A percentile compares a stretch with the other conserved stretches of the same genome.
Conservation (phyloP, 2,888 invertebrate species). For the Strigamia transsilvanica region DNA sequence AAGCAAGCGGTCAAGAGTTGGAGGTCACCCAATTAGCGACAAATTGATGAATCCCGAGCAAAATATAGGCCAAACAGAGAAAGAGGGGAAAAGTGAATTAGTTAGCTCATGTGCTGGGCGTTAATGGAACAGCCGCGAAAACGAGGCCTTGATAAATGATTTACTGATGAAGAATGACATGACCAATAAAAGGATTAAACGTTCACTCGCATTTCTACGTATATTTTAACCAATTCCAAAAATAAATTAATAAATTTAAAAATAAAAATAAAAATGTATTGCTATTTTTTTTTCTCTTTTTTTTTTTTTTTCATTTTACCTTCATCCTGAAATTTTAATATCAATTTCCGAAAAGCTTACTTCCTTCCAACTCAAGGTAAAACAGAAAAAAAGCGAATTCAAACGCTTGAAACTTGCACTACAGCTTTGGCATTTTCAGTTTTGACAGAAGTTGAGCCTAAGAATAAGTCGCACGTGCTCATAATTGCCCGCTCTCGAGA, state of each 20-base stretch:
- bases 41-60: constrained; percentile 12
- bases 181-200: constrained; percentile 13
- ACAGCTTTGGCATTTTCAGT: constrained; percentile 5
- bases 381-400: no score
- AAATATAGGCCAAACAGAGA: neutral
- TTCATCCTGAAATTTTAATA: neutral
- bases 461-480: constrained; percentile 42
- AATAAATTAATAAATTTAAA: neutral
- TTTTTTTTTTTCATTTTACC: no score
- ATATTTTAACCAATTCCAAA: neutral
- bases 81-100: constrained; percentile 12
- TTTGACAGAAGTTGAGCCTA: constrained; percentile 8
- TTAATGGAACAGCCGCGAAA: constrained; percentile 25
- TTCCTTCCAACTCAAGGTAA: no score
- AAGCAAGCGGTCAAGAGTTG: neutral
- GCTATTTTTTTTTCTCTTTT: neutral
- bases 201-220: neutral
- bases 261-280: neutral
- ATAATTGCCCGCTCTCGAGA: constrained; percentile 36
- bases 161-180: constrained; percentile 33
- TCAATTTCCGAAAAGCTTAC: neutral
- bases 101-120: constrained; percentile 3
- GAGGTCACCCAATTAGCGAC: constrained; percentile 10
- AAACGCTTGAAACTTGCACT: neutral
- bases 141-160: constrained; percentile 28